Conservation (phyloP, 2,797 vertebrate genomes). For the Pangasius sanitwongsei region DNA sequence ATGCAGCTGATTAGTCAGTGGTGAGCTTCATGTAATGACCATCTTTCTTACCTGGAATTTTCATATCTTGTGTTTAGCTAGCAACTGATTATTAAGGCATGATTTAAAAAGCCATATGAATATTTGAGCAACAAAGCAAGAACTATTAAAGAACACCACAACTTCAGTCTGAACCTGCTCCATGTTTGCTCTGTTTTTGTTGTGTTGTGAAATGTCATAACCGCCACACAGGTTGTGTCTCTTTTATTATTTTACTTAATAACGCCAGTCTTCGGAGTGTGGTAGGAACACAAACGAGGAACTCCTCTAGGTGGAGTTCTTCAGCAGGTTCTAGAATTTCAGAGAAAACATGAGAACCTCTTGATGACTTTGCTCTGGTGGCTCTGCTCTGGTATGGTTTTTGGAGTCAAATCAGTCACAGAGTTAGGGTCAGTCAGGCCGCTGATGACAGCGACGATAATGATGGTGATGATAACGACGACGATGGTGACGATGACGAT, state of each 20-base stretch:
- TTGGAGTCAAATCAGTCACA: neutral
- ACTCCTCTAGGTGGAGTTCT: neutral
- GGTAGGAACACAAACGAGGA: neutral
- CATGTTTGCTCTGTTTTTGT: neutral
- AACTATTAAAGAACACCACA: neutral
- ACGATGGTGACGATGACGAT: neutral
- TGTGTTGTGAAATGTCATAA: neutral
- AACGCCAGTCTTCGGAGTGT: too few species aligned
- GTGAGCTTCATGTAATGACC: neutral
- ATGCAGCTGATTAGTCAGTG: neutral
- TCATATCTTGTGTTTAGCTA: neutral
- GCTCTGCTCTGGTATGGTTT: neutral
- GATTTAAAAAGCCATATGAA: neutral
- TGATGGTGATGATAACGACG: neutral
- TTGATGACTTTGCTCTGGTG: neutral
- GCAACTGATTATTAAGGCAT: neutral
- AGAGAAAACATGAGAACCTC: neutral
- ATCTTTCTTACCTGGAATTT: neutral
- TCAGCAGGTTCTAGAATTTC: neutral
- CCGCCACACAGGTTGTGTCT: neutral
- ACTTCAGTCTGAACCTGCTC: too few species aligned
- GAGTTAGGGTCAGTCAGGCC: neutral
- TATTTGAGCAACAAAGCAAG: neutral
- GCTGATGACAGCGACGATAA: neutral
- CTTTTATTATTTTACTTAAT: neutral